Evolutionary conservation across 2,888 invertebrate genomes (phyloP).

Genomic region (Priocnemis perturbator): DNA sequence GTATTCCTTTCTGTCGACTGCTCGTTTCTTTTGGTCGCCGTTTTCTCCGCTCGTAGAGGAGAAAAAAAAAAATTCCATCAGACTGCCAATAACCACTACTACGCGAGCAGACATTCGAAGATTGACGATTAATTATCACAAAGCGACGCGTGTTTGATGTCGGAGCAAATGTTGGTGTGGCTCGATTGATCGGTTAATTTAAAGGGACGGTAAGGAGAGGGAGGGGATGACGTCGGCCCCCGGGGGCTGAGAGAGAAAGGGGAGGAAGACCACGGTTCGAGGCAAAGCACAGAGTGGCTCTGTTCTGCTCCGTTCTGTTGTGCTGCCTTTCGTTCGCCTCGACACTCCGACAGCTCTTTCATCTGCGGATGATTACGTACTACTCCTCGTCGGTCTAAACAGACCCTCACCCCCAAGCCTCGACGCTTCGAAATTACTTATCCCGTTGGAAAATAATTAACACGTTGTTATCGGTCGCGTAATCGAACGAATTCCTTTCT

Average conservation of each 20-base stretch:
- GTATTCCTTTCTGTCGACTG: constrained; percentile 38
- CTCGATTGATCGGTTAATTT: constrained; percentile 74
- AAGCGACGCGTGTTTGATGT: constrained; percentile 71
- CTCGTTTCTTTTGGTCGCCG: constrained; percentile 36
- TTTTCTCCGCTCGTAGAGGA: constrained; percentile 29
- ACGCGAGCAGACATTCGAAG: constrained; percentile 37
- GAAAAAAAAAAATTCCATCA: constrained; percentile 51
- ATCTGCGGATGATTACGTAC: constrained; percentile 74
- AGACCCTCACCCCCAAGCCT: constrained; percentile 40
- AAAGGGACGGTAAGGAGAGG: constrained; percentile 64
- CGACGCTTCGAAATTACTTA: constrained; percentile 63
- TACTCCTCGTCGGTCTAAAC: constrained; percentile 55
- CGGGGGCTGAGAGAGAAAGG: constrained; percentile 41
- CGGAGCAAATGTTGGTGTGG: constrained; percentile 57
- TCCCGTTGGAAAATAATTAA: constrained; percentile 66
- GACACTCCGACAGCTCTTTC: constrained; percentile 74
- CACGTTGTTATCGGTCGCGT: constrained; percentile 43
- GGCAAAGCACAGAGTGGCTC: constrained; percentile 64
- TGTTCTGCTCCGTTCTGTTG: constrained; percentile 60
- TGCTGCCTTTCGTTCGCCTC: constrained; percentile 64
- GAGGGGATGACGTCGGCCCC: constrained; percentile 43
- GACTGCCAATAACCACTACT: constrained; percentile 49
- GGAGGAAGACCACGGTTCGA: constrained; percentile 54
- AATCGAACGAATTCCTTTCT: constrained; percentile 12
- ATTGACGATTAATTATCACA: constrained; percentile 71